A percentile compares a stretch with the other conserved stretches of the same genome.
These are phyloP conservation scores for Irena cyanogastra DNA, from an alignment of 2,113 vertebrate genomes.

Conservation along the genomic window DNA sequence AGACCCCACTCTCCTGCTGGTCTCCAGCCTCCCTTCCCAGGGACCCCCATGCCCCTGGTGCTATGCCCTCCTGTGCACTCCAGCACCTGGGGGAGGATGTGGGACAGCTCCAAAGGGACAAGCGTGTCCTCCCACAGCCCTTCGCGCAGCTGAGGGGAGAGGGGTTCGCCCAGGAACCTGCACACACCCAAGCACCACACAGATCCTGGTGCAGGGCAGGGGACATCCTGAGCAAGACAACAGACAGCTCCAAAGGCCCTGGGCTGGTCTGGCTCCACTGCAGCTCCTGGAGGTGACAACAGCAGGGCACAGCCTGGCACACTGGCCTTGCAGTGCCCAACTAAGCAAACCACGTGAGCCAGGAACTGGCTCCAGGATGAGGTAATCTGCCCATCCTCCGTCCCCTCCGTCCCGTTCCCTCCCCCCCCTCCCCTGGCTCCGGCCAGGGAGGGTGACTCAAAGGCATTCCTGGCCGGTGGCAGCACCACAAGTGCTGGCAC, in stretches of 20 bases:
- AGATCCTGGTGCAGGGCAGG: rapidly evolving
- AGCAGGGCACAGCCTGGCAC: not conserved
- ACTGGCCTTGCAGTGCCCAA: not conserved
- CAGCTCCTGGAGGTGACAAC: not conserved
- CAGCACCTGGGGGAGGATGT: not conserved
- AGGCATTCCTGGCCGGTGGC: slow-evolving; percentile 7
- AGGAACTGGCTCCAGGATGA: slow-evolving; percentile 7
- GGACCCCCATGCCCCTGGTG: rapidly evolving
- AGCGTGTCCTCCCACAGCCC: rapidly evolving
- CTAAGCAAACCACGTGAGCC: not conserved
- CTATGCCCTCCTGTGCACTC: rapidly evolving
- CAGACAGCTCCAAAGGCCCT: not conserved
- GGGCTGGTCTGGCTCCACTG: not conserved
- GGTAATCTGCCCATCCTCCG: slow-evolving; percentile 36
- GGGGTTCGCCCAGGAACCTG: not conserved
- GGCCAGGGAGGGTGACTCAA: slow-evolving; percentile 52
- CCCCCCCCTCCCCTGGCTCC: not conserved
- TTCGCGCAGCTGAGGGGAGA: not conserved
- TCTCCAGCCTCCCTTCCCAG: not conserved
- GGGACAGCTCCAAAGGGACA: not conserved
- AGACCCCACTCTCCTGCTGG: rapidly evolving
- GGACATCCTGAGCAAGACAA: not conserved
- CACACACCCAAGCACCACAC: rapidly evolving
- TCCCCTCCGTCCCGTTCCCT: too few species aligned
- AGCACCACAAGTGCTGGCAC: not conserved